phyloP scores from a whole-genome alignment of 2,113 vertebrate species.

The Phyllostomus discolor region DNA sequence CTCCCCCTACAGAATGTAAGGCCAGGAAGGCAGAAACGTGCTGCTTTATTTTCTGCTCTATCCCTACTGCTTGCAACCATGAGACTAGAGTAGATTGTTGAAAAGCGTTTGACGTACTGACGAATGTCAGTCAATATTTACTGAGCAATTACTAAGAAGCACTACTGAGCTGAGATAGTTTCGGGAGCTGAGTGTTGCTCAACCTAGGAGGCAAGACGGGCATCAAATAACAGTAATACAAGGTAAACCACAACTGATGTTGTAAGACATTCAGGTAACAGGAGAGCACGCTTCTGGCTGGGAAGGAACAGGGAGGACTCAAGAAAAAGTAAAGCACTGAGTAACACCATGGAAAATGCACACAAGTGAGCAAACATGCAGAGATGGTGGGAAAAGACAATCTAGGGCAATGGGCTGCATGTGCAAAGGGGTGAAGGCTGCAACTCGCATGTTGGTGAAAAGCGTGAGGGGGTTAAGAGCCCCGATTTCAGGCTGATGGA shows the following conservation, averaged over 20 bases:
- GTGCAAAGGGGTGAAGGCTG: not conserved
- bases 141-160: not conserved
- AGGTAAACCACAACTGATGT: not conserved
- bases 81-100: not conserved
- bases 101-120: not conserved
- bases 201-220: not conserved
- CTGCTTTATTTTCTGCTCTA: not conserved
- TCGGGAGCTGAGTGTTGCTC: not conserved
- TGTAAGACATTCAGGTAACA: not conserved
- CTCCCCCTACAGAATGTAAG: not conserved
- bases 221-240: not conserved
- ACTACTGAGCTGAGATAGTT: not conserved
- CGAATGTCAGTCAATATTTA: not conserved
- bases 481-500: not conserved
- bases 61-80: not conserved
- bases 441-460: rapidly evolving
- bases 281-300: not conserved
- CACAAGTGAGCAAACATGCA: not conserved
- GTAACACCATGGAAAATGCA: not conserved
- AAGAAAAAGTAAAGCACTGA: not conserved
- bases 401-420: not conserved
- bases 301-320: not conserved
- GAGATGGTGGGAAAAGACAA: not conserved
- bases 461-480: not conserved
- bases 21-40: not conserved